Evolutionary conservation across 2,888 invertebrate genomes (phyloP).

Genomic region (Hipparchia semele): DNA sequence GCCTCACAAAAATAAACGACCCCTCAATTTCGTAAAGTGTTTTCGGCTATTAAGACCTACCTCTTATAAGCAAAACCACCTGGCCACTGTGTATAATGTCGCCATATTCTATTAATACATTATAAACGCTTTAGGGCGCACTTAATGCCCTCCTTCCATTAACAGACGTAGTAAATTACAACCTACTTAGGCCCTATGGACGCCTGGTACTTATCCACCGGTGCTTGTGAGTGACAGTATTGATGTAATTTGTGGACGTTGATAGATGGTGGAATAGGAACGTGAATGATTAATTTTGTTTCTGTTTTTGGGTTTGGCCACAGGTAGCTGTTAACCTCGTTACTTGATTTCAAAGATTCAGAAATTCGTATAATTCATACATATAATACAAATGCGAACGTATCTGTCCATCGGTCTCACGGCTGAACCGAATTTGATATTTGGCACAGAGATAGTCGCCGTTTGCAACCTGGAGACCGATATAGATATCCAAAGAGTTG

Average conservation of each 20-base stretch:
- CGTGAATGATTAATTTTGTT: slow-evolving; percentile 22
- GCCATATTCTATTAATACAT: slow-evolving; percentile 74
- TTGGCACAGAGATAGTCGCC: too few species aligned
- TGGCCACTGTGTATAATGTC: slow-evolving; percentile 55
- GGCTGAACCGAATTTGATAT: background rate
- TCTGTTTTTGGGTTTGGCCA: slow-evolving; percentile 11
- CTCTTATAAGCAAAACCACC: slow-evolving; percentile 60
- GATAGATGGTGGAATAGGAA: slow-evolving; percentile 34
- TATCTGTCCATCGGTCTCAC: too few species aligned
- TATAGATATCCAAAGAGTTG: too few species aligned
- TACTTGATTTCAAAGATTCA: background rate
- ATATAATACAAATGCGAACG: background rate
- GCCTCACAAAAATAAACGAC: slow-evolving; percentile 34
- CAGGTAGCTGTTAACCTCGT: background rate
- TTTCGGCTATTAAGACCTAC: slow-evolving; percentile 66
- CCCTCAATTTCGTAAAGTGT: slow-evolving; percentile 54
- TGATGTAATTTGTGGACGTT: slow-evolving; percentile 46
- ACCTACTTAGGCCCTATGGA: slow-evolving; percentile 62
- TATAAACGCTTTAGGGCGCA: slow-evolving; percentile 67
- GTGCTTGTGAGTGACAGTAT: slow-evolving; percentile 47
- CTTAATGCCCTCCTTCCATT: slow-evolving; percentile 80
- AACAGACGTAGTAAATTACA: slow-evolving; percentile 75
- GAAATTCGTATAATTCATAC: background rate
- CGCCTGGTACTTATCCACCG: slow-evolving; percentile 60
- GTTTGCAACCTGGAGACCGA: too few species aligned